Evolutionary conservation across 2,797 vertebrate species (phyloP).

Genomic region (Prunella strophiata): DNA sequence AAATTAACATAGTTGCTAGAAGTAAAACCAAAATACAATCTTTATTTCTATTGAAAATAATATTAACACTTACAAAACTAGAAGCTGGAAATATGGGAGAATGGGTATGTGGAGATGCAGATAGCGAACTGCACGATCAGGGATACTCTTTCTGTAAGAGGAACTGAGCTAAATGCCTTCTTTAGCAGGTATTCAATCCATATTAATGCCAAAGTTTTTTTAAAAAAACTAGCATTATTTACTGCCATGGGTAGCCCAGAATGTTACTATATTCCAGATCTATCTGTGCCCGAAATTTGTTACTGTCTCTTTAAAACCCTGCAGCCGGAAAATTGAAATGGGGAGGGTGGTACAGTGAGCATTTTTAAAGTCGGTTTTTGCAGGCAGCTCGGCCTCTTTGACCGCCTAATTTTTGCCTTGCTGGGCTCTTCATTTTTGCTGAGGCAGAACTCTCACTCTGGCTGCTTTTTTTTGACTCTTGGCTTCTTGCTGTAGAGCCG

Average conservation of each 20-base stretch:
- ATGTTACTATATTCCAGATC: neutral
- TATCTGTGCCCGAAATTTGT: too few relatives aligned
- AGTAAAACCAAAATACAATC: neutral
- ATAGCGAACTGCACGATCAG: neutral
- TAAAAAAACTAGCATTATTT: neutral
- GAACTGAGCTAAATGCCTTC: neutral
- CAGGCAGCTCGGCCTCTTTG: neutral
- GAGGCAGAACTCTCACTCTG: too few relatives aligned
- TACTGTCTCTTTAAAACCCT: neutral
- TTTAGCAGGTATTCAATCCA: neutral
- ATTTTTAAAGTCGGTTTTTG: neutral
- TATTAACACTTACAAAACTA: neutral
- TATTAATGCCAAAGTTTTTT: neutral
- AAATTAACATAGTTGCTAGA: neutral
- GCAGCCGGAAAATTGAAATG: too few relatives aligned
- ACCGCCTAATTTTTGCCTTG: neutral
- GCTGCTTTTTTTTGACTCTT: neutral
- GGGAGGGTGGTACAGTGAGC: neutral
- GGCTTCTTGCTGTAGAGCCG: neutral
- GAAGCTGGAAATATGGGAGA: neutral
- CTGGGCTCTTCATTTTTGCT: neutral
- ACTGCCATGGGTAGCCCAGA: neutral
- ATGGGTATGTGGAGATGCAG: neutral
- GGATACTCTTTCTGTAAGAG: neutral
- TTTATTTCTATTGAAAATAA: neutral